Base-by-base conservation (phyloP, 2,113 vertebrate genomes). In the Clupea harengus region DNA sequence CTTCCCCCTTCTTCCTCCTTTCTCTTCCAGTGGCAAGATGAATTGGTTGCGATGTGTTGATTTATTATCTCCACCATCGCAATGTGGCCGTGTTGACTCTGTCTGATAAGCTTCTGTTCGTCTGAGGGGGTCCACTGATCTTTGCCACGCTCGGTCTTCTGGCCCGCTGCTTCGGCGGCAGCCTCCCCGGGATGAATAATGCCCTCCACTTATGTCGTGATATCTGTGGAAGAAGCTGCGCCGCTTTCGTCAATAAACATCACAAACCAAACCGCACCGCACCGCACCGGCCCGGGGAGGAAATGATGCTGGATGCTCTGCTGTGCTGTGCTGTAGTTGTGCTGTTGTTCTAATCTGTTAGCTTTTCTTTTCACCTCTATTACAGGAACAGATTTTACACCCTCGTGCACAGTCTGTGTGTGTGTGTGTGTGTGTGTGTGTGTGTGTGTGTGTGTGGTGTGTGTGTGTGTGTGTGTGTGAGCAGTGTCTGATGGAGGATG, bases 61-160 rank as follows among this genome's bases (percentile, higher is more conserved):
- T 90, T 88, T 85, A 18, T 89, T 91, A 92, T 92, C 92, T 90
- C 47, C 81, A 89, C 88, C 83, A 92, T 95, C 91, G 91, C 88
- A 84, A 85, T 84, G 90, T 88, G 45, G 85, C 85, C 81, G 60
- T 25, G 83, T 92, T 91, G 88, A 90, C 83, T 90, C 81, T 87
- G 57, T 86, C 81, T 85, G 87, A 92, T 93, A 90, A 89, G 90
- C 81, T 44, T 81, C 81, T 89, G 85, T 54, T 91, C 84, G 57
- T 47, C 83, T 50, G 88, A 90, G 88, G 88, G 86, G 90, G 86
- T 88, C 83, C 82, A 90, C 88, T 89, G 87, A 93, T 93, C 88
- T 85, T 39, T 84, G 87, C 72, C 85, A 49, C 83, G 85, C 85
- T 78, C 81, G 46, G 82, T 82, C 86, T 88, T 89, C 84, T 86